Conservation (phyloP, 2,888 invertebrate genomes). For the Spisula solida region DNA sequence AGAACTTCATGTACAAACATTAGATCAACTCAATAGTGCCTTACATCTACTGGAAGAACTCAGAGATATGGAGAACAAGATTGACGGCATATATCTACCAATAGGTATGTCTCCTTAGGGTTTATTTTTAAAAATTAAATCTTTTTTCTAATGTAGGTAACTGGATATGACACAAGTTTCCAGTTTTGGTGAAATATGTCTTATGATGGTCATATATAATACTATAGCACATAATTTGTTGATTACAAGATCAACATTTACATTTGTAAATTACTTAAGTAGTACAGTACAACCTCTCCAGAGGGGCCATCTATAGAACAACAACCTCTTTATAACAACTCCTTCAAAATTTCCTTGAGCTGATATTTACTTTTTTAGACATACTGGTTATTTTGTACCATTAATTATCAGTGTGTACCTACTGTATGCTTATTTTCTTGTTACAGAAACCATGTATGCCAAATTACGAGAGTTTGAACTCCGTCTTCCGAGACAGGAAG, state of each 20-base stretch:
- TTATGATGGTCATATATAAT: not conserved
- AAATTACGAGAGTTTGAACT: conserved; percentile 87
- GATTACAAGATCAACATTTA: too few relatives aligned
- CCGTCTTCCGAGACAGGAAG: conserved; percentile 85
- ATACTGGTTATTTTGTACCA: too few relatives aligned
- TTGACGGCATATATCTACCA: conserved; percentile 87
- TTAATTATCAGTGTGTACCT: too few relatives aligned
- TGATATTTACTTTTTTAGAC: too few relatives aligned
- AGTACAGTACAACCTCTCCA: too few relatives aligned
- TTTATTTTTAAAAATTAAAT: not conserved
- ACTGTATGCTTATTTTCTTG: not conserved
- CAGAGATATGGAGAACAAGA: conserved; percentile 87
- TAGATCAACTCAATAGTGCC: conserved; percentile 87
- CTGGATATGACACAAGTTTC: too few relatives aligned
- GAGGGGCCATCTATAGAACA: too few relatives aligned
- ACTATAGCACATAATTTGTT: too few relatives aligned
- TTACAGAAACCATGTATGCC: conserved; percentile 85
- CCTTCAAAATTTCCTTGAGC: too few relatives aligned
- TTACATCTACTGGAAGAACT: conserved; percentile 87
- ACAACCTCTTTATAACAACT: too few relatives aligned
- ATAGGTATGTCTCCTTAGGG: conserved; percentile 71
- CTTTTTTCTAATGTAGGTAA: not conserved
- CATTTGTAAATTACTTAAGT: too few relatives aligned
- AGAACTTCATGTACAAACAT: conserved; percentile 84
- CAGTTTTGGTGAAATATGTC: not conserved